These are phyloP conservation scores for Pseudomyrmex gracilis DNA, from an alignment of 1,140 invertebrate genomes.

Conservation along the genomic window DNA sequence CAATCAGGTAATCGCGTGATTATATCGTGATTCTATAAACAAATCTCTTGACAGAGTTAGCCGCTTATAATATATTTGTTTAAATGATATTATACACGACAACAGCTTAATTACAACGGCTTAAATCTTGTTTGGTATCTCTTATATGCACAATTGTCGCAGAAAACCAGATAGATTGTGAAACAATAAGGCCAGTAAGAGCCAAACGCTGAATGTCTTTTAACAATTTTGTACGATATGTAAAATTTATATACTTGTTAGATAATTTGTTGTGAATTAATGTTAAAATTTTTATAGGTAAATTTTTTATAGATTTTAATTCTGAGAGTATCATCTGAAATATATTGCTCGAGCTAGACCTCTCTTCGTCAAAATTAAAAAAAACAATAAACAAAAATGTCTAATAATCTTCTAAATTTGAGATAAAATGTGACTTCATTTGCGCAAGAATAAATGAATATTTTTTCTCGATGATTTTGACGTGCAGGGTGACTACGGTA, in stretches of 20 bases:
- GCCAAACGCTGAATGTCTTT: too few relatives aligned
- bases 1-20: conserved; percentile 87
- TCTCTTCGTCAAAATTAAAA: not conserved
- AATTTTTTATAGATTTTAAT: too few relatives aligned
- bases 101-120: not conserved
- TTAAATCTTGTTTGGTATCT: not conserved
- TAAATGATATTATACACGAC: not conserved
- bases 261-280: too few relatives aligned
- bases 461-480: conserved; percentile 19
- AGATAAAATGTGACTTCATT: not conserved
- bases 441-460: not conserved
- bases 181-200: too few relatives aligned
- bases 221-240: too few relatives aligned
- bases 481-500: conserved; percentile 82
- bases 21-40: not conserved
- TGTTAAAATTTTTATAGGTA: too few relatives aligned
- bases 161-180: too few relatives aligned
- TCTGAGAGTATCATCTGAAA: too few relatives aligned
- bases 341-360: not conserved
- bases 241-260: too few relatives aligned
- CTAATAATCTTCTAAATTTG: not conserved
- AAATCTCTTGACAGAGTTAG: not conserved
- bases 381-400: not conserved
- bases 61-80: not conserved
- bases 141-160: too few relatives aligned